These are phyloP conservation scores for Nephila pilipes DNA, from an alignment of 1,140 invertebrate species.

Conservation along the genomic window DNA sequence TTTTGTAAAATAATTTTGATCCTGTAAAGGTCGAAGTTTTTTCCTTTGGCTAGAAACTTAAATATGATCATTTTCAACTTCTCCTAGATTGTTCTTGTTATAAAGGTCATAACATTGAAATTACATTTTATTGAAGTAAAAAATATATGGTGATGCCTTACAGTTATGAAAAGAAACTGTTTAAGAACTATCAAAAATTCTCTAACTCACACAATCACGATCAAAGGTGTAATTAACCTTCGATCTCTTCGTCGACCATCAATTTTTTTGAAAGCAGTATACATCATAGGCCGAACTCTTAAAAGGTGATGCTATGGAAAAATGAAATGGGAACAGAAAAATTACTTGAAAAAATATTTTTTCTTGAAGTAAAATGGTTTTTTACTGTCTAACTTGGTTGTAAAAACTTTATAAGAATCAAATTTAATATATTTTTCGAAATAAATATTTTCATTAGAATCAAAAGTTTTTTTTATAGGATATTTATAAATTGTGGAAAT, in stretches of 20 bases:
- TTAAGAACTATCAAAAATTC: background rate
- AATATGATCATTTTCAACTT: background rate
- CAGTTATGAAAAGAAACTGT: background rate
- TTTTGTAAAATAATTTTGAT: background rate
- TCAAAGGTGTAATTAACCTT: conserved; percentile 11
- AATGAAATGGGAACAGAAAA: background rate
- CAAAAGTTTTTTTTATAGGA: no score
- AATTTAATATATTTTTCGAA: no score
- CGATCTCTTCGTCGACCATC: background rate
- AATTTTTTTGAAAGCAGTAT: background rate
- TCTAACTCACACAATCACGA: conserved; percentile 8
- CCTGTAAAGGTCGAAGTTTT: background rate
- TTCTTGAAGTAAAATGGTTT: no score
- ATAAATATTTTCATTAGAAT: no score
- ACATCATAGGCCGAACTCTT: no score
- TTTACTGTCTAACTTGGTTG: no score
- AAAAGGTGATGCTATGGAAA: background rate
- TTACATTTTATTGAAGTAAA: background rate
- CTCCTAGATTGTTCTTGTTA: background rate
- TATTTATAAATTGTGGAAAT: no score
- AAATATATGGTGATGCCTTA: background rate
- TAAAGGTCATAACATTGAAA: background rate
- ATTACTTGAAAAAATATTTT: no score
- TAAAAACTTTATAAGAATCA: no score
- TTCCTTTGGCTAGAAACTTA: background rate